Evolutionary conservation across 2,888 invertebrate genomes (phyloP).

Genomic region (Cantharis flavilabris): DNA sequence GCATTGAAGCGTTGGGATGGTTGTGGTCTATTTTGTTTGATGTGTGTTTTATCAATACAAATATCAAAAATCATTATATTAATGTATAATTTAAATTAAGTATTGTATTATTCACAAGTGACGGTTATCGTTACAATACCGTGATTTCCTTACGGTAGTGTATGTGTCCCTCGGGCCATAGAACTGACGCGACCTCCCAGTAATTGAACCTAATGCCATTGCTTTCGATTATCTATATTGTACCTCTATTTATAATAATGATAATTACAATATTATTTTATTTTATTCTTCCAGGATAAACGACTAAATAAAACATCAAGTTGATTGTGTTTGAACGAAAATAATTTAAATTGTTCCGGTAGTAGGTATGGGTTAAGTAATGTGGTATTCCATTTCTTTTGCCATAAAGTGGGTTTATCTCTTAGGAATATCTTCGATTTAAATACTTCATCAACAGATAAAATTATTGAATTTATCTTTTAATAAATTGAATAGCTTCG

Average conservation of each 20-base stretch:
- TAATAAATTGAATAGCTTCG: background rate
- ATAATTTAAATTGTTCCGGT: background rate
- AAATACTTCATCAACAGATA: background rate
- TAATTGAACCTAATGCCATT: constrained; percentile 42
- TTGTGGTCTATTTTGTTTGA: background rate
- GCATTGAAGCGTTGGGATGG: background rate
- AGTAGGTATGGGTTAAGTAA: background rate
- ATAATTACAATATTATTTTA: background rate
- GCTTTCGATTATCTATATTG: constrained; percentile 30
- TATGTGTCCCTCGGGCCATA: constrained; percentile 6
- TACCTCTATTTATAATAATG: background rate
- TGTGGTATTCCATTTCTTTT: background rate
- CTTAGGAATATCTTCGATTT: background rate
- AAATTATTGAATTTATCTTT: background rate
- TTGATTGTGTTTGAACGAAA: background rate
- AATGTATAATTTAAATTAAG: background rate
- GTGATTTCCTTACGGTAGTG: constrained; percentile 3
- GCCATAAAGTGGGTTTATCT: background rate
- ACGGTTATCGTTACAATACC: background rate
- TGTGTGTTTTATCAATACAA: background rate
- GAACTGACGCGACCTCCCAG: constrained; percentile 38
- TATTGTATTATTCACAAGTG: background rate
- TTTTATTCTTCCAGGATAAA: background rate
- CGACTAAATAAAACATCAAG: background rate
- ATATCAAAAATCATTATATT: background rate